These are phyloP conservation scores for Trissoscelio sp. DNA, from an alignment of 2,888 invertebrate genomes.

Conservation along the genomic window DNA sequence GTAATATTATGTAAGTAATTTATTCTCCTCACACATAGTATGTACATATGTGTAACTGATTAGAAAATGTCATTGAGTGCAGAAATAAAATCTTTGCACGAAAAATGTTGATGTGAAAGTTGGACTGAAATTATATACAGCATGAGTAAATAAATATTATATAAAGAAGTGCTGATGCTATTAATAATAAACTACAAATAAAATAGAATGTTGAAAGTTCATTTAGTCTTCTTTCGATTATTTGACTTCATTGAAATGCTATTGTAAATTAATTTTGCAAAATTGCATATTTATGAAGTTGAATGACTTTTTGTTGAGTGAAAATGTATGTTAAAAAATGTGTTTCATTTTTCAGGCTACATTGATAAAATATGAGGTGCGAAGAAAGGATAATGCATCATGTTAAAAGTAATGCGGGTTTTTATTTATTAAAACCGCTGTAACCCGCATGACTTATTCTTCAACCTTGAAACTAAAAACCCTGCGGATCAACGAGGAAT, in stretches of 20 bases:
- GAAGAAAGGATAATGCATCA: not conserved
- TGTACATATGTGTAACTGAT: constrained; percentile 27
- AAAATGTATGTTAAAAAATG: too few relatives aligned
- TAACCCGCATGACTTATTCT: constrained; percentile 13
- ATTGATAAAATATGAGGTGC: not conserved
- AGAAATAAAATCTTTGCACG: constrained; percentile 40
- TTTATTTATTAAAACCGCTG: constrained; percentile 26
- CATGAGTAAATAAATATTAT: constrained; percentile 13
- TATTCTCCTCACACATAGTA: constrained; percentile 9
- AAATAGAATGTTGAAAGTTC: not conserved
- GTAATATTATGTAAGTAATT: constrained; percentile 34
- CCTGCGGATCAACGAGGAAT: not conserved
- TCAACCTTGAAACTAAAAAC: constrained; percentile 15
- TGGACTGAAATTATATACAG: constrained; percentile 33
- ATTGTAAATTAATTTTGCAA: too few relatives aligned
- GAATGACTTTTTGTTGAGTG: too few relatives aligned
- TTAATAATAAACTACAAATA: not conserved
- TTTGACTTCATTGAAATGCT: too few relatives aligned
- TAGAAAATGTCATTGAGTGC: constrained; percentile 47
- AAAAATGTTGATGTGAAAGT: constrained; percentile 44
- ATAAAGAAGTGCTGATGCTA: constrained; percentile 21
- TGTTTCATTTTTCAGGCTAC: too few relatives aligned
- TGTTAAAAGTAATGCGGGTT: constrained; percentile 17
- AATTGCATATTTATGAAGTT: too few relatives aligned
- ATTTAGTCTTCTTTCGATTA: not conserved